Base-by-base conservation (phyloP, 1,140 invertebrate genomes). In the Penaeus japonicus region DNA sequence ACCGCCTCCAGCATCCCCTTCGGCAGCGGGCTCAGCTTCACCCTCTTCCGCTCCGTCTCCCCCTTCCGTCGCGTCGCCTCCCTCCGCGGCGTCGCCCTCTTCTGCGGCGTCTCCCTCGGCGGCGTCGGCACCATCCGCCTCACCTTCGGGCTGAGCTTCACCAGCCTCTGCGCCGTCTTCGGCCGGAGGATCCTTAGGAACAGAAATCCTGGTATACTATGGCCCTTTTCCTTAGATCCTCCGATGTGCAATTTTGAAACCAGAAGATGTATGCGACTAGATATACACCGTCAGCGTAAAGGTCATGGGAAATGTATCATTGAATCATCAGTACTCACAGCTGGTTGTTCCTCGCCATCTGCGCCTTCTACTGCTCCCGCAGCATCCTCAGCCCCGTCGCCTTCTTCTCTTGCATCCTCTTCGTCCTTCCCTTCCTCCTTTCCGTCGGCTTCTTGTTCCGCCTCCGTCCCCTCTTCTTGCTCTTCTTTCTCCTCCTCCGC, bases 161-260 rank as follows among this genome's bases (percentile, higher is more conserved):
- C 55, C 18, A 35, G 81, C 81, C 1, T 0, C 57, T 39, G 57
- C 55, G 22, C 30, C 39, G 24, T 62, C 81, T 32, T 83, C 81
- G n/a, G 54, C 55, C 22, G 80, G 80, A 35, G 55, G 39, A 82
- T 59, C 80, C 20, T 82, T 59, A 35, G 80, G n/a, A n/a, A n/a
- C n/a, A n/a, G n/a, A n/a, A n/a, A n/a, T n/a, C n/a, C n/a, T n/a
- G n/a, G n/a, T n/a, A n/a, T n/a, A 27, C 22, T 54, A 30, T 35
- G 80, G 22, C 32, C 35, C 80, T 30, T 82, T 59, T 30, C 55
- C 55, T 32, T 62, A 59, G 39, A 62, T 30, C 5, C 1, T 62
- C 80, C 15, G 54, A 54, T n/a, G 80, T 24, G 18, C 55, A 1
- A 62, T 32, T 32, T 59, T 82, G n/a, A n/a, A n/a, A n/a, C n/a